Evolutionary conservation across 2,113 vertebrate species (phyloP).

Genomic region (Myiopsitta monachus): DNA sequence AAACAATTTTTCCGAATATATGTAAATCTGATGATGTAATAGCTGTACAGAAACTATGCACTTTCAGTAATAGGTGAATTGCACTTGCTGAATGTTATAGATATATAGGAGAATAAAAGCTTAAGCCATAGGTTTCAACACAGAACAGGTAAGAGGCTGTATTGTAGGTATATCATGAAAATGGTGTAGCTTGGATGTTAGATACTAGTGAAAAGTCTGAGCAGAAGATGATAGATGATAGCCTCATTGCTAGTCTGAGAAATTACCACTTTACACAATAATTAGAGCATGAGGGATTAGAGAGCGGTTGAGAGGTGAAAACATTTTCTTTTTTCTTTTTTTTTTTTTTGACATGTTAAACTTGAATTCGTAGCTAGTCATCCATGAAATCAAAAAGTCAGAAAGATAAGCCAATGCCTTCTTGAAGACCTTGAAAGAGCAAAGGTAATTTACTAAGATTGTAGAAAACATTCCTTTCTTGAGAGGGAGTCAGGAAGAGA

Average conservation of each 20-base stretch:
- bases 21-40: background rate
- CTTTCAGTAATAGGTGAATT: background rate
- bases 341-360: background rate
- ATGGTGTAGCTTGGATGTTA: background rate
- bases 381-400: slow-evolving; percentile 30
- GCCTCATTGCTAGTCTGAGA: background rate
- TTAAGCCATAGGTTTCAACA: background rate
- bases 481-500: background rate
- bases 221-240: background rate
- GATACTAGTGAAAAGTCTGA: background rate
- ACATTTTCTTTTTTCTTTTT: background rate
- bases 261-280: background rate
- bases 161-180: background rate
- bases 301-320: background rate
- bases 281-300: background rate
- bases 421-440: background rate
- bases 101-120: background rate
- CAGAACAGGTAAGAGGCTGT: background rate
- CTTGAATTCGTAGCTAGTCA: background rate
- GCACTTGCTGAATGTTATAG: background rate
- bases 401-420: background rate
- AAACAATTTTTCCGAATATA: background rate
- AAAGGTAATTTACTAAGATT: background rate
- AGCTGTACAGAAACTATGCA: background rate
- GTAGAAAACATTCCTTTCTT: background rate